phyloP scores from a whole-genome alignment of 2,113 vertebrate genomes.

The Mobula hypostoma region DNA sequence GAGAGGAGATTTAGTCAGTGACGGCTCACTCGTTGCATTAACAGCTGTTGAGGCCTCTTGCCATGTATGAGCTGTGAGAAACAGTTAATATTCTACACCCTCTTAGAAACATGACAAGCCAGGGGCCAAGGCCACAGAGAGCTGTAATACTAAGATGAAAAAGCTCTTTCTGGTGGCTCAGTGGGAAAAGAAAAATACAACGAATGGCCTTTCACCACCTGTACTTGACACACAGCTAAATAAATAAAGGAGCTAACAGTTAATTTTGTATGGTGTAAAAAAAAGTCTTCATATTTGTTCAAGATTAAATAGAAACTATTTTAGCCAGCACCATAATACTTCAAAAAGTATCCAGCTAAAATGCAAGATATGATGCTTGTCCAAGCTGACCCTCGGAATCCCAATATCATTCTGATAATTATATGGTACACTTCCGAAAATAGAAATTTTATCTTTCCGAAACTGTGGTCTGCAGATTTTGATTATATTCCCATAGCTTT shows the following conservation, averaged over 20 bases:
- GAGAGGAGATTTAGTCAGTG: slow-evolving; percentile 48
- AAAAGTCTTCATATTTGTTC: slow-evolving; percentile 38
- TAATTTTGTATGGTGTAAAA: slow-evolving; percentile 9
- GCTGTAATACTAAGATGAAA: slow-evolving; percentile 41
- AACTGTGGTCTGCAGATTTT: too few relatives aligned
- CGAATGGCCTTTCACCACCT: slow-evolving; percentile 22
- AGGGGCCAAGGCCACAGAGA: slow-evolving; percentile 39
- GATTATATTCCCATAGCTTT: too few relatives aligned
- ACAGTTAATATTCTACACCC: slow-evolving; percentile 48
- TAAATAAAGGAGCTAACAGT: slow-evolving; percentile 27
- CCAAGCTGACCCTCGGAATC: too few relatives aligned
- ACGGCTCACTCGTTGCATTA: slow-evolving; percentile 46
- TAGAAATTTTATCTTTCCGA: too few relatives aligned
- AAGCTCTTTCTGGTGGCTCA: slow-evolving; percentile 42
- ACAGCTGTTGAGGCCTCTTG: slow-evolving; percentile 48
- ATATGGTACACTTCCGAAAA: too few relatives aligned
- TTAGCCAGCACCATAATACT: neutral
- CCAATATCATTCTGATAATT: too few relatives aligned
- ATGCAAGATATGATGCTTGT: too few relatives aligned
- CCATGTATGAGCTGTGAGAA: slow-evolving; percentile 42
- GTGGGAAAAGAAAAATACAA: slow-evolving; percentile 41
- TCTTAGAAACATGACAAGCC: slow-evolving; percentile 43
- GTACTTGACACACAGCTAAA: slow-evolving; percentile 40
- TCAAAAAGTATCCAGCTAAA: neutral
- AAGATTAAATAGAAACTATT: neutral